A percentile compares a stretch with the other conserved stretches of the same genome.
phyloP scores from a whole-genome alignment of 2,113 vertebrate genomes.

The Prunella fulvescens region DNA sequence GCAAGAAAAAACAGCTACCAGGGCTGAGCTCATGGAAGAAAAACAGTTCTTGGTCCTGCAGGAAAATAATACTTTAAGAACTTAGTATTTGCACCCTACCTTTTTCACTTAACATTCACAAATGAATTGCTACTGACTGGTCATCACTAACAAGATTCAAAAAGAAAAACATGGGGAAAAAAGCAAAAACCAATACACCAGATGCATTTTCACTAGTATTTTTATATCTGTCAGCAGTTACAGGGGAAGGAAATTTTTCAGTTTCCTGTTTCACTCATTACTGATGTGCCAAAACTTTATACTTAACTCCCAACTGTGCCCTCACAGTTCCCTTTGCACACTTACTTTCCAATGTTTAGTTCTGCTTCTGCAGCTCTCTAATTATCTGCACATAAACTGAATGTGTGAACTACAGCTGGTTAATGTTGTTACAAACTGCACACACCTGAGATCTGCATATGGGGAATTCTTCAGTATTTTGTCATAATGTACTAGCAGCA shows the following conservation, averaged over 20 bases:
- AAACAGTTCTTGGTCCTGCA: constrained; percentile 95
- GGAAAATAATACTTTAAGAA: constrained; percentile 62
- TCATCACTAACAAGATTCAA: not conserved
- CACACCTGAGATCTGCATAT: not conserved
- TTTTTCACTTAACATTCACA: not conserved
- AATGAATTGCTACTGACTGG: not conserved
- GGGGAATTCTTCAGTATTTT: not conserved
- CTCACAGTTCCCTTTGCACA: not conserved
- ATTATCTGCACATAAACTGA: not conserved
- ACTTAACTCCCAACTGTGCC: not conserved
- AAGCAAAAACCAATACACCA: not conserved
- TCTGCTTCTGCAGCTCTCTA: not conserved
- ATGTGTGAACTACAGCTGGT: not conserved
- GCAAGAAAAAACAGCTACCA: constrained; percentile 97
- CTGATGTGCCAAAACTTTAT: not conserved
- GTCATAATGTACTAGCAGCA: not conserved
- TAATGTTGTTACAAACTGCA: not conserved
- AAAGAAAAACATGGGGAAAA: not conserved
- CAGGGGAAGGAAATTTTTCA: not conserved
- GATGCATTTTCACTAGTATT: not conserved
- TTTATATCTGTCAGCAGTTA: not conserved
- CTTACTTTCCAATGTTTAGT: not conserved
- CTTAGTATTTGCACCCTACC: constrained; percentile 64
- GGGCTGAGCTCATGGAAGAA: constrained; percentile 99
- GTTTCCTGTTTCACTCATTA: not conserved